Evolutionary conservation across 2,797 vertebrate genomes (phyloP).

Genomic region (Poeciliopsis gracilis): DNA sequence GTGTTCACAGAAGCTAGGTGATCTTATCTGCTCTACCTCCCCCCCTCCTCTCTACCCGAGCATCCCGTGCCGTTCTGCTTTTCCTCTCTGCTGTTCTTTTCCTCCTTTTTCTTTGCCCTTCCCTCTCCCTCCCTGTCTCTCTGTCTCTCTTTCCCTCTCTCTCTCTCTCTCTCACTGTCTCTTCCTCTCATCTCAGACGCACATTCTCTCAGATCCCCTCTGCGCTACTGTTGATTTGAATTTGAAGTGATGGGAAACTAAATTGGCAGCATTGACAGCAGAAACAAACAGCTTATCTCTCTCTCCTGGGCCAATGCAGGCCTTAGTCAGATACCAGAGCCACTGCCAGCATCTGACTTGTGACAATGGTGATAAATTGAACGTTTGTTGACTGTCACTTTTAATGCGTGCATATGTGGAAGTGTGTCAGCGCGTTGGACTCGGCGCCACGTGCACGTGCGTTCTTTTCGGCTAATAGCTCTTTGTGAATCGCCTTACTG

Average conservation of each 20-base stretch:
- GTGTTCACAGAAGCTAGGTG: slow-evolving; percentile 84
- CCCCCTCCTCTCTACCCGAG: slow-evolving; percentile 29
- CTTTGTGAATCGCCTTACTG: slow-evolving; percentile 3
- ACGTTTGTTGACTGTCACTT: slow-evolving; percentile 73
- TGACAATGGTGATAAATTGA: slow-evolving; percentile 79
- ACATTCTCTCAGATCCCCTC: slow-evolving; percentile 70
- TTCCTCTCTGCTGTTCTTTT: slow-evolving; percentile 59
- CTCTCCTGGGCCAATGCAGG: slow-evolving; percentile 77
- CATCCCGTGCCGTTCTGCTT: slow-evolving; percentile 56
- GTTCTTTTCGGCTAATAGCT: slow-evolving; percentile 10
- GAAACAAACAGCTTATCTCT: slow-evolving; percentile 81
- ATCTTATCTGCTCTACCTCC: slow-evolving; percentile 77
- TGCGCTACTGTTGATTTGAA: slow-evolving; percentile 79
- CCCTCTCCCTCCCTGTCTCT: slow-evolving; percentile 22
- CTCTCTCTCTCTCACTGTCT: neutral
- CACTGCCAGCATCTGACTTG: slow-evolving; percentile 74
- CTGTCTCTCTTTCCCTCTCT: too few relatives aligned
- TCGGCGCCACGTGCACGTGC: slow-evolving; percentile 7
- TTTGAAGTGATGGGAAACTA: slow-evolving; percentile 79
- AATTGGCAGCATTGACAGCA: slow-evolving; percentile 80
- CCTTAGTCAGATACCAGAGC: slow-evolving; percentile 75
- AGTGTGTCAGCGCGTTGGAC: slow-evolving; percentile 17
- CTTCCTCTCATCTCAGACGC: slow-evolving; percentile 16
- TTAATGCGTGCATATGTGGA: slow-evolving; percentile 38
- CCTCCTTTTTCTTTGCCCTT: slow-evolving; percentile 46